These are phyloP conservation scores for Platalea minor DNA, from an alignment of 2,797 vertebrate species.

Conservation along the genomic window DNA sequence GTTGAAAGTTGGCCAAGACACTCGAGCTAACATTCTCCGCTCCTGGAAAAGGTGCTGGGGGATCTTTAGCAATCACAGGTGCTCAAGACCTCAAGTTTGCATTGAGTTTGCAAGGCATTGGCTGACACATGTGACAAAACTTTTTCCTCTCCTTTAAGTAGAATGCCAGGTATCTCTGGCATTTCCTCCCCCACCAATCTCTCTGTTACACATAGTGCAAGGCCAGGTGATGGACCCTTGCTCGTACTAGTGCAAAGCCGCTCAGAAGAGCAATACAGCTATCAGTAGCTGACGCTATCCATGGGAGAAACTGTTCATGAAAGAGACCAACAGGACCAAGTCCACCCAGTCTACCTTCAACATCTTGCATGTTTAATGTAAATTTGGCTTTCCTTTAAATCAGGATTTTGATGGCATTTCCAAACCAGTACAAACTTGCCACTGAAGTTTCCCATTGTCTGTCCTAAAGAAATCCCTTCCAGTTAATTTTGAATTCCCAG, in stretches of 20 bases:
- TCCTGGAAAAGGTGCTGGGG: background rate
- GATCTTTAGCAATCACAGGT: background rate
- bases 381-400: background rate
- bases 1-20: background rate
- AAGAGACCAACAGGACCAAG: background rate
- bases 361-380: background rate
- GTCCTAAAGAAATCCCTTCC: background rate
- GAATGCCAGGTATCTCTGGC: background rate
- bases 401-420: background rate
- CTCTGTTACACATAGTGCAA: background rate
- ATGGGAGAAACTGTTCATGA: background rate
- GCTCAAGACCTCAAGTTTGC: background rate
- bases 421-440: background rate
- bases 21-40: background rate
- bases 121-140: background rate
- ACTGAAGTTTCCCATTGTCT: background rate
- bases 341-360: background rate
- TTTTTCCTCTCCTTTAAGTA: background rate
- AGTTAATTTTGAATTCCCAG: background rate
- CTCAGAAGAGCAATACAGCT: background rate
- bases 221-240: background rate
- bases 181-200: fast-evolving
- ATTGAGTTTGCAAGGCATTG: background rate
- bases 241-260: background rate
- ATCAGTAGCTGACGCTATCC: background rate